These are phyloP conservation scores for Zaprionus nigranus DNA, from an alignment of 1,140 invertebrate species.

Conservation along the genomic window DNA sequence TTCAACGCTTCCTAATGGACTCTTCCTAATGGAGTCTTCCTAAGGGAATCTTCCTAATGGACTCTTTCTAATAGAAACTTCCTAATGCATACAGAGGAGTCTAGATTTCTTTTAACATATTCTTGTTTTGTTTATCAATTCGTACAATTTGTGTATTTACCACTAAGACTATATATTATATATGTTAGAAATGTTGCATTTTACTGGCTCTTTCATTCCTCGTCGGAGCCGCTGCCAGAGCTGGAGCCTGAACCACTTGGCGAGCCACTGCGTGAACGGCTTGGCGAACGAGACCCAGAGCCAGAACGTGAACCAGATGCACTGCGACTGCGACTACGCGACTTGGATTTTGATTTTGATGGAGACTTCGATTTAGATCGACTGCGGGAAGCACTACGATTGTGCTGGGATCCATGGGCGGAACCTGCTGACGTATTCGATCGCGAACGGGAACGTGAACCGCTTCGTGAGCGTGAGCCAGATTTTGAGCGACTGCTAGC, in stretches of 20 bases:
- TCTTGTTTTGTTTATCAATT: slow-evolving; percentile 13
- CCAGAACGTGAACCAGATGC: slow-evolving; percentile 62
- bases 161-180: slow-evolving; percentile 19
- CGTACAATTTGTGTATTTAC: slow-evolving; percentile 36
- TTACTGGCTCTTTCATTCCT: slow-evolving; percentile 43
- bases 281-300: slow-evolving; percentile 74
- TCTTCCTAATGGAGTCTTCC: slow-evolving; percentile 40
- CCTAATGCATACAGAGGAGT: too few relatives aligned
- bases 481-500: slow-evolving; percentile 69
- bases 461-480: slow-evolving; percentile 83
- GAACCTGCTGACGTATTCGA: slow-evolving; percentile 53
- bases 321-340: slow-evolving; percentile 38
- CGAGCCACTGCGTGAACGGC: slow-evolving; percentile 76
- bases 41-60: slow-evolving; percentile 49
- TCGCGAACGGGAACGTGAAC: slow-evolving; percentile 61
- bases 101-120: slow-evolving; percentile 12
- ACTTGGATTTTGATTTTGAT: slow-evolving; percentile 50
- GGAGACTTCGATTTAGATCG: slow-evolving; percentile 61
- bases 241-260: slow-evolving; percentile 72
- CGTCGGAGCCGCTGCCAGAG: slow-evolving; percentile 72
- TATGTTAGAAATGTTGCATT: slow-evolving; percentile 23
- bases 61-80: slow-evolving; percentile 44
- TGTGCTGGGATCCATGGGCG: slow-evolving; percentile 50
- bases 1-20: slow-evolving; percentile 67
- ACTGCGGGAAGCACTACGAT: slow-evolving; percentile 72